Evolutionary conservation across 2,797 vertebrate species (phyloP).

Genomic region (Typhlichthys subterraneus): DNA sequence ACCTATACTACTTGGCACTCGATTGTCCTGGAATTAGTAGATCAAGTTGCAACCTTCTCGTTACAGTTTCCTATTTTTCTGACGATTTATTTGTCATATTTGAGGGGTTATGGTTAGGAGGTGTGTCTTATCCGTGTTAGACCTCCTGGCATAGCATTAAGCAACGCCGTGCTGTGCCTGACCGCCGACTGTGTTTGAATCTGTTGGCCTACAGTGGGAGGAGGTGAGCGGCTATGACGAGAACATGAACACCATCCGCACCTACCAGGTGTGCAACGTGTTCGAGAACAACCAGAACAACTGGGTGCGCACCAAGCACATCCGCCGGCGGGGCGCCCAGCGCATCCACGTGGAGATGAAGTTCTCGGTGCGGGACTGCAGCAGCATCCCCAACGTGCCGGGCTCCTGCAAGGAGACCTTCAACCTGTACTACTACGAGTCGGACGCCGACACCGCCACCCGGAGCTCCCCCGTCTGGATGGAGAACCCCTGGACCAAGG

Average conservation of each 20-base stretch:
- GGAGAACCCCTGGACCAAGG: slow-evolving; percentile 99
- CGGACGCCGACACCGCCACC: slow-evolving; percentile 88
- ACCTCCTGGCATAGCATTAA: too few species aligned
- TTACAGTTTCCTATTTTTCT: too few species aligned
- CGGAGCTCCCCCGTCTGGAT: slow-evolving; percentile 93
- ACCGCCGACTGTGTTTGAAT: slow-evolving; percentile 33
- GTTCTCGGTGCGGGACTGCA: slow-evolving; percentile 97
- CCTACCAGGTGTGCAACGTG: slow-evolving; percentile 98
- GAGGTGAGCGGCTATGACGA: slow-evolving; percentile 98
- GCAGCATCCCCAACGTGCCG: slow-evolving; percentile 95
- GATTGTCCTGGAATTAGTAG: too few species aligned
- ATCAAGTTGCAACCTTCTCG: too few species aligned
- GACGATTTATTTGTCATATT: too few species aligned
- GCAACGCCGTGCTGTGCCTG: slow-evolving; percentile 12
- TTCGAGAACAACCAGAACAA: slow-evolving; percentile 98
- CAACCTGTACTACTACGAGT: slow-evolving; percentile 96
- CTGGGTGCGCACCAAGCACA: slow-evolving; percentile 97
- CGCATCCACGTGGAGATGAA: slow-evolving; percentile 99
- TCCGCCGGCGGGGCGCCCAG: slow-evolving; percentile 90
- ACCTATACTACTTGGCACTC: too few species aligned
- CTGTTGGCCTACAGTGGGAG: slow-evolving; percentile 87
- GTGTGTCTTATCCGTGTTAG: too few species aligned
- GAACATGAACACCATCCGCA: slow-evolving; percentile 99
- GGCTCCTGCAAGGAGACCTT: slow-evolving; percentile 99
- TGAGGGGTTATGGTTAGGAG: too few species aligned